phyloP scores from a whole-genome alignment of 2,797 vertebrate genomes.

The Eulemur coronatus region DNA sequence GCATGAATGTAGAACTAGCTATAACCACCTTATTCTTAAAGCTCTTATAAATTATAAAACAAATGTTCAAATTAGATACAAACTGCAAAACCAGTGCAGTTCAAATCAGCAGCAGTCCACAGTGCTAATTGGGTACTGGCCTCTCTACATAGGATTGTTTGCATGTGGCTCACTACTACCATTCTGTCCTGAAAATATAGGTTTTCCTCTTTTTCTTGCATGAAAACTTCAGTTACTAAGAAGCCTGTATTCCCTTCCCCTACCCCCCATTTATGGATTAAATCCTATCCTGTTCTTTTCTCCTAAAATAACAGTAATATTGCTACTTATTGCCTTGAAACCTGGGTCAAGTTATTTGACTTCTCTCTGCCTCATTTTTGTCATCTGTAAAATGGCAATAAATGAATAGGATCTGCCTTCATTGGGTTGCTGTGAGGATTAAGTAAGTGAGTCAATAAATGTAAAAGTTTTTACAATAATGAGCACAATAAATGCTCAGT shows the following conservation, averaged over 20 bases:
- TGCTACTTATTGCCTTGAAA: not conserved
- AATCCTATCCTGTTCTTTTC: not conserved
- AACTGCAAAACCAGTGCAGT: not conserved
- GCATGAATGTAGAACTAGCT: not conserved
- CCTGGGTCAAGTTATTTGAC: not conserved
- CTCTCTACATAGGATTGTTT: not conserved
- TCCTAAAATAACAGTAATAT: not conserved
- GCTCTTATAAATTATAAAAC: not conserved
- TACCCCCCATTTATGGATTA: not conserved
- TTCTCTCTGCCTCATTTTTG: not conserved
- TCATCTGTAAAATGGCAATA: not conserved
- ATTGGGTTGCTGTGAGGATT: not conserved
- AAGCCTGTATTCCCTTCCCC: not conserved
- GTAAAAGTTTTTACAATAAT: not conserved
- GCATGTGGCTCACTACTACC: not conserved
- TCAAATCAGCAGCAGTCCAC: not conserved
- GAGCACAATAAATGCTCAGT: not conserved
- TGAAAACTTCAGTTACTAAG: not conserved
- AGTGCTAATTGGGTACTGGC: not conserved
- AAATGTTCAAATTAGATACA: not conserved
- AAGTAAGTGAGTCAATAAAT: not conserved
- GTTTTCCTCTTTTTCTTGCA: not conserved
- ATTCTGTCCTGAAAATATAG: not conserved
- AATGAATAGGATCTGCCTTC: not conserved
- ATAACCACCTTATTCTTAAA: not conserved